Conservation (phyloP, 2,113 vertebrate species). For the Onychostruthus taczanowskii region DNA sequence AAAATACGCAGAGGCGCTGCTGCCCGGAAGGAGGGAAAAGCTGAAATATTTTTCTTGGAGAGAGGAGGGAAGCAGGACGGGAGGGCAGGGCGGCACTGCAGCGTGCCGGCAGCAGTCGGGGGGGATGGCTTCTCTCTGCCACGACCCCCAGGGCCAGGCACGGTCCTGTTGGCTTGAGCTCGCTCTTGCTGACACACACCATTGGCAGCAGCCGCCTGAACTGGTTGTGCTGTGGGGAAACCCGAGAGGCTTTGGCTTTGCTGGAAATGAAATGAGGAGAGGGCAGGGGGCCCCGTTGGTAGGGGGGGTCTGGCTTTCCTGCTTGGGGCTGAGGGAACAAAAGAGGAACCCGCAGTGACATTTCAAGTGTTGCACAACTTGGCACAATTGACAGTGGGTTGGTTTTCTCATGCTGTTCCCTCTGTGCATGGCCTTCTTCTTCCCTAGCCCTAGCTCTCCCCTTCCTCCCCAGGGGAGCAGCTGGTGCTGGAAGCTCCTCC, state of each 20-base stretch:
- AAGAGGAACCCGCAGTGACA: not conserved
- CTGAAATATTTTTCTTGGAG: constrained; percentile 42
- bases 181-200: not conserved
- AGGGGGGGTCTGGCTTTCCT: not conserved
- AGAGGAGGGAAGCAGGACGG: not conserved
- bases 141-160: not conserved
- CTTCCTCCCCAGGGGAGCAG: not conserved
- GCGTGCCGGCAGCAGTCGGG: fast-evolving
- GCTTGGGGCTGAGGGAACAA: not conserved
- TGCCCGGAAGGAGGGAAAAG: constrained; percentile 39
- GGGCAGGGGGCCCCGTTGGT: not conserved
- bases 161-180: not conserved
- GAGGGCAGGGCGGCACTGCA: not conserved
- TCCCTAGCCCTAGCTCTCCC: not conserved
- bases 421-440: not conserved
- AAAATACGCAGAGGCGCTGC: not conserved
- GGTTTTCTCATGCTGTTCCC: not conserved
- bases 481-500: not conserved
- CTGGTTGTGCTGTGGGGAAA: not conserved
- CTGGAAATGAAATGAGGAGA: not conserved
- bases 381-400: not conserved
- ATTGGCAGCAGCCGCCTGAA: not conserved
- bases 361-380: constrained; percentile 18
- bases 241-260: not conserved
- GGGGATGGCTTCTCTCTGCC: not conserved